phyloP scores from a whole-genome alignment of 92 coral and sea anemone species.

The Plumapathes pennacea region DNA sequence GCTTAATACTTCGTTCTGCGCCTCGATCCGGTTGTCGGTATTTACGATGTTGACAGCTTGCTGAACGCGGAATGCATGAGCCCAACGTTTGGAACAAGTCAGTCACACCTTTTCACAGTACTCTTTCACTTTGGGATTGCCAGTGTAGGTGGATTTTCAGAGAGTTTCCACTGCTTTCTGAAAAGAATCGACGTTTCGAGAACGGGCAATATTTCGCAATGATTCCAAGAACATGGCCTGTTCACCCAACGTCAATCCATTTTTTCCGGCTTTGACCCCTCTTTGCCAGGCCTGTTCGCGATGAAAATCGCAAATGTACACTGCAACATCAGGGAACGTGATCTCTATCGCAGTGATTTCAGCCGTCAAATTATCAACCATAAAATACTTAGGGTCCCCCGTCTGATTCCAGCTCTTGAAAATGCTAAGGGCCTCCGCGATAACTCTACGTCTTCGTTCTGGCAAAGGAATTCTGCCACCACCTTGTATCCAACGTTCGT shows the following conservation, averaged over 20 bases:
- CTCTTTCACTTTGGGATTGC: conserved; percentile 12
- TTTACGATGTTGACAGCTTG: conserved; percentile 32
- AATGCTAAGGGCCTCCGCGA: conserved; percentile 30
- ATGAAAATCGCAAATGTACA: conserved; percentile 50
- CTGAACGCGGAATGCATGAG: conserved; percentile 13
- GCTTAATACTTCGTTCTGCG: conserved; percentile 8
- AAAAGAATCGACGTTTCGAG: neutral
- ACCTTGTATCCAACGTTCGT: conserved; percentile 55
- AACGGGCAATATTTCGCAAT: conserved; percentile 3
- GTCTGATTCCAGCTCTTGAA: conserved; percentile 21
- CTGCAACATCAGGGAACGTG: conserved; percentile 11
- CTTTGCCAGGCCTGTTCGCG: conserved; percentile 34
- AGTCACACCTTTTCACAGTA: conserved; percentile 23
- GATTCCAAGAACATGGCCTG: conserved; percentile 14
- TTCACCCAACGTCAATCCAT: conserved; percentile 9
- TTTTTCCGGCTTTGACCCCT: conserved; percentile 23
- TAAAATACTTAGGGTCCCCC: conserved; percentile 21
- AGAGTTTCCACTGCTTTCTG: conserved; percentile 3
- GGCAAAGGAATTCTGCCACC: conserved; percentile 22
- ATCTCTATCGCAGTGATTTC: conserved; percentile 44
- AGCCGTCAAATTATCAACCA: conserved; percentile 37
- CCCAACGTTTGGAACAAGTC: conserved; percentile 22
- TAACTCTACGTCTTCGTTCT: conserved; percentile 30
- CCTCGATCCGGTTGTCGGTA: conserved; percentile 30
- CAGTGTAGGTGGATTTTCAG: neutral